Evolutionary conservation across 2,888 invertebrate genomes (phyloP), one percentile per base, ranked within the genome.

Genomic region (Mechanitis messenoides): DNA sequence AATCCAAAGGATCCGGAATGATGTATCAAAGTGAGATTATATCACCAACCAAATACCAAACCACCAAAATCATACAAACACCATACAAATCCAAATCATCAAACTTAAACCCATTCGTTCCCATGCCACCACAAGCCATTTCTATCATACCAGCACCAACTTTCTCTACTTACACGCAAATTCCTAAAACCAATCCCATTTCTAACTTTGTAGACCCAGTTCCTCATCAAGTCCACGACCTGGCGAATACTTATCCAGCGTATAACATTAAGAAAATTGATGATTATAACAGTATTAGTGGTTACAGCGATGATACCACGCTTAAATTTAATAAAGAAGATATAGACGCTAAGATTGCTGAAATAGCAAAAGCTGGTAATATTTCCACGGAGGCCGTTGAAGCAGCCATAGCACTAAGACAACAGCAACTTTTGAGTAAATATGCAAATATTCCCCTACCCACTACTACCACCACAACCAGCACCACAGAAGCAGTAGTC

Each of bases 381-480:
- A 93, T 95, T 33, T 94, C 94, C 0, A 93, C 94, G 76, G 95
- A 95, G 63, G 94, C 94, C 6, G 92, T 96, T 3, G 94, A 95
- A 73, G 93, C 94, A 9, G 95, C 95, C 0, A 93, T 96, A 59
- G 87, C 93, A 3, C 82, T 94, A 69, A 88, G 93, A 54, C 94
- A 95, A 69, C 93, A 94, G 71, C 94, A 95, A 77, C 75, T 94
- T 66, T 74, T 93, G 74, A 92, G 90, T 56, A 92, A 93, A 72
- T 93, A 88, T 73, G 84, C 90, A 0, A 91, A 81, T 55, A 73
- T 90, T 45, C 83, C 86, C 33, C 69, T 90, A 60, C 80, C 91
- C 1, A 84, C 89, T 0, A 87, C 91, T 0, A 86, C 90, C 0
- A 85, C 91, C 0, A 83, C 89, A 0, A 86, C 90, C 0, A 83